phyloP scores from a whole-genome alignment of 2,797 vertebrate genomes.

The Rhinella marina region DNA sequence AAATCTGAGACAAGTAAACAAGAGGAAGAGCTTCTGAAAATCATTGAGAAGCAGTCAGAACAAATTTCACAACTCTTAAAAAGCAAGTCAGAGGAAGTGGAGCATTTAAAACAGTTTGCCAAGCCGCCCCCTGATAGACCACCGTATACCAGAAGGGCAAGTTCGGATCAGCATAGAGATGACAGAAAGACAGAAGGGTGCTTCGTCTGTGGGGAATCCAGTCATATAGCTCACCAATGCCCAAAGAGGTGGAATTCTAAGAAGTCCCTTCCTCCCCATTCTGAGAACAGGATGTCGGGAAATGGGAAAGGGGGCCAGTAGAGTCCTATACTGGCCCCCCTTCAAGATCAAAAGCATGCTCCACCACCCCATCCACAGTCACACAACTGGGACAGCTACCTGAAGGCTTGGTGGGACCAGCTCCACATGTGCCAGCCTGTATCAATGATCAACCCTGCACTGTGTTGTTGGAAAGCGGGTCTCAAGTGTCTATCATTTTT shows the following conservation, averaged over 20 bases:
- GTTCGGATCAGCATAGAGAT: not conserved
- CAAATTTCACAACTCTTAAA: not conserved
- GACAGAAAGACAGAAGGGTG: not conserved
- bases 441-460: not conserved
- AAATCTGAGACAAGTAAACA: not conserved
- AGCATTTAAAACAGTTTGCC: not conserved
- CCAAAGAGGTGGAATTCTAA: not conserved
- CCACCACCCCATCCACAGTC: not conserved
- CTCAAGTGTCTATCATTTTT: no score
- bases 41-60: not conserved
- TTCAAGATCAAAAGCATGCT: not conserved
- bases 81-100: not conserved
- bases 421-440: not conserved
- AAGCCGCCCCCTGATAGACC: not conserved
- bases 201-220: not conserved
- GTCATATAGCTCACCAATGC: not conserved
- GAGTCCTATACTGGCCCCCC: not conserved
- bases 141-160: not conserved
- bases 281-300: not conserved
- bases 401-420: not conserved
- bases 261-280: not conserved
- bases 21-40: not conserved
- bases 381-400: not conserved
- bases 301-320: not conserved
- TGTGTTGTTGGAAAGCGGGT: not conserved